phyloP scores from a whole-genome alignment of 2,888 invertebrate species.

The Phorcus lineatus region DNA sequence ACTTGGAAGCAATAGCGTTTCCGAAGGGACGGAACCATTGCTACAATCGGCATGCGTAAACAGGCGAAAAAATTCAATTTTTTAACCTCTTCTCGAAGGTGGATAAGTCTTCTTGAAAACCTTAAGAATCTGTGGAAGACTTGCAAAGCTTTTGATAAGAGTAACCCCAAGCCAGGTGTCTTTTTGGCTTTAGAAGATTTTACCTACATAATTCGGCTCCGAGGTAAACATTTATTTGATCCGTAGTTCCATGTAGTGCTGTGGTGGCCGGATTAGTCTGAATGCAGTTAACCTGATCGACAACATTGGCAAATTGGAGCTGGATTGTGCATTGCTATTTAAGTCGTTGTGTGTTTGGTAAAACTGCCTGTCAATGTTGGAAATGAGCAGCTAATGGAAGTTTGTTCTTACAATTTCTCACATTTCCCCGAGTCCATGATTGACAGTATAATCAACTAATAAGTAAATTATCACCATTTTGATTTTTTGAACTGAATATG shows the following conservation, averaged over 20 bases:
- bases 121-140: slow-evolving; percentile 16
- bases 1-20: not conserved
- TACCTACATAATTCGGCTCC: slow-evolving; percentile 17
- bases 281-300: not conserved
- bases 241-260: not conserved
- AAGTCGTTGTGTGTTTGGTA: not conserved
- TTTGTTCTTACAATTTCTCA: no score
- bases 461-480: no score
- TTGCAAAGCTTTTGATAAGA: slow-evolving; percentile 23
- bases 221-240: slow-evolving; percentile 22
- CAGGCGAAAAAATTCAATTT: not conserved
- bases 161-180: slow-evolving; percentile 12
- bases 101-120: slow-evolving; percentile 16
- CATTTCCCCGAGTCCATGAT: no score
- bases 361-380: not conserved
- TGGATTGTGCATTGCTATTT: slow-evolving; percentile 4
- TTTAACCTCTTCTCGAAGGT: not conserved
- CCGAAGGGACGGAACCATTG: slow-evolving; percentile 1
- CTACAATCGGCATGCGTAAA: slow-evolving; percentile 4
- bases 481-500: no score
- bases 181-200: slow-evolving; percentile 9
- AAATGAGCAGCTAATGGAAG: not conserved
- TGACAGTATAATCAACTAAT: no score
- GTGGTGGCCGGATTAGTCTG: not conserved
- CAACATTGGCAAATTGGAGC: not conserved